These are phyloP conservation scores for Quadriops clusia DNA, from an alignment of 2,888 invertebrate species.

Conservation along the genomic window DNA sequence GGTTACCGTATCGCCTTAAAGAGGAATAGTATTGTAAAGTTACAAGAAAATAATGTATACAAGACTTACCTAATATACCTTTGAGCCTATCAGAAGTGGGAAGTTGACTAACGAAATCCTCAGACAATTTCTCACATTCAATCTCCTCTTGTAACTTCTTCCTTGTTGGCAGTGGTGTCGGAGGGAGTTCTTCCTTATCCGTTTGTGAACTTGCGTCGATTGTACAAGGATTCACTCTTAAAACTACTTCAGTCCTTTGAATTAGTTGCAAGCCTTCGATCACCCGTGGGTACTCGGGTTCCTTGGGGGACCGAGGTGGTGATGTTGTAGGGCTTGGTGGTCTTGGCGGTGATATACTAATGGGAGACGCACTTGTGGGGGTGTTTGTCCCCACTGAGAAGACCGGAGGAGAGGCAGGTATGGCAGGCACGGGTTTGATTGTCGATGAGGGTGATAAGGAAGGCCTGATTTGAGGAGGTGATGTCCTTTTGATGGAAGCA, in stretches of 20 bases:
- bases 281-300: slow-evolving; percentile 28
- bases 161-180: slow-evolving; percentile 40
- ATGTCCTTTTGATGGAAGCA: too few relatives aligned
- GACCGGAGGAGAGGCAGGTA: slow-evolving; percentile 19
- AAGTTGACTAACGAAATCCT: slow-evolving; percentile 50
- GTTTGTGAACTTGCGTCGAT: slow-evolving; percentile 44
- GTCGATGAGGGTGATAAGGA: slow-evolving; percentile 7
- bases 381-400: slow-evolving; percentile 9
- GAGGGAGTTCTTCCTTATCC: slow-evolving; percentile 32
- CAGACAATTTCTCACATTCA: slow-evolving; percentile 61
- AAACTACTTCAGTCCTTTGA: slow-evolving; percentile 50
- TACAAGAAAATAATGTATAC: background rate
- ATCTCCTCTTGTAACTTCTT: slow-evolving; percentile 62
- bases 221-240: slow-evolving; percentile 49
- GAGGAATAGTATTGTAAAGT: background rate
- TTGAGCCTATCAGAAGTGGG: slow-evolving; percentile 53
- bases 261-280: slow-evolving; percentile 44
- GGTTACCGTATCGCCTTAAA: background rate
- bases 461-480: slow-evolving; percentile 4
- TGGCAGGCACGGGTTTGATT: slow-evolving; percentile 7
- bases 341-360: slow-evolving; percentile 17
- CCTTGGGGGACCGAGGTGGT: slow-evolving; percentile 34
- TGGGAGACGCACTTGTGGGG: slow-evolving; percentile 14
- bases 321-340: slow-evolving; percentile 17
- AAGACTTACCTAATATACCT: slow-evolving; percentile 45